phyloP scores from a whole-genome alignment of 2,113 vertebrate species.

The Elephas maximus region DNA sequence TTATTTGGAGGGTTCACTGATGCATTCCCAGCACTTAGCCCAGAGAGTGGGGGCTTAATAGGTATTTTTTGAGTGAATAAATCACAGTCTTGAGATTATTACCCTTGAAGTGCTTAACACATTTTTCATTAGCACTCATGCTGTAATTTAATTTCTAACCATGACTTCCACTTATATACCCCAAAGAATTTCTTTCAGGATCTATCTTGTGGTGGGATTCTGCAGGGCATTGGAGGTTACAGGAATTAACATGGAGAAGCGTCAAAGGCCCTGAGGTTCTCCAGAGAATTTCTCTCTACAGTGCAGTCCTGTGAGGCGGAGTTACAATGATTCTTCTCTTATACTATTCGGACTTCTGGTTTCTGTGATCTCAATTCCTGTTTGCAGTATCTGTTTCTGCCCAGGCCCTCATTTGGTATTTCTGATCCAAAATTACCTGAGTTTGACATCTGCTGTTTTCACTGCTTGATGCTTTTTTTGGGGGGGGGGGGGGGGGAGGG shows the following conservation, averaged over 20 bases:
- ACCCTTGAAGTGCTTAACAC: not conserved
- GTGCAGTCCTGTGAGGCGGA: not conserved
- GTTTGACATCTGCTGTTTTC: conserved; percentile 65
- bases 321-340: not conserved
- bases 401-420: not conserved
- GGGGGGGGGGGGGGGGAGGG: too few relatives aligned
- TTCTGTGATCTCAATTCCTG: conserved; percentile 45
- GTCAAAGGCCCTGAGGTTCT: not conserved
- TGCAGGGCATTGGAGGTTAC: not conserved
- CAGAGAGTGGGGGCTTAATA: not conserved
- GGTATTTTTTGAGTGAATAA: conserved; percentile 1
- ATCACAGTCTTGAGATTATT: conserved; percentile 8
- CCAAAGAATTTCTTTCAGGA: conserved; percentile 28
- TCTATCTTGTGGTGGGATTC: too few relatives aligned
- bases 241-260: not conserved
- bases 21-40: not conserved
- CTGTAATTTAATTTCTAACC: conserved; percentile 16
- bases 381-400: conserved; percentile 22
- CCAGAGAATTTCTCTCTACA: not conserved
- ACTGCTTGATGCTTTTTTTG: not conserved
- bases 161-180: not conserved
- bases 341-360: conserved; percentile 12
- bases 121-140: conserved; percentile 27
- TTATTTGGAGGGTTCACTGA: not conserved
- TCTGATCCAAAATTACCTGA: conserved; percentile 34